Percentiles rank a stretch among this genome's conserved stretches.
phyloP scores from a whole-genome alignment of 1,140 invertebrate species.

The Habropoda laboriosa region DNA sequence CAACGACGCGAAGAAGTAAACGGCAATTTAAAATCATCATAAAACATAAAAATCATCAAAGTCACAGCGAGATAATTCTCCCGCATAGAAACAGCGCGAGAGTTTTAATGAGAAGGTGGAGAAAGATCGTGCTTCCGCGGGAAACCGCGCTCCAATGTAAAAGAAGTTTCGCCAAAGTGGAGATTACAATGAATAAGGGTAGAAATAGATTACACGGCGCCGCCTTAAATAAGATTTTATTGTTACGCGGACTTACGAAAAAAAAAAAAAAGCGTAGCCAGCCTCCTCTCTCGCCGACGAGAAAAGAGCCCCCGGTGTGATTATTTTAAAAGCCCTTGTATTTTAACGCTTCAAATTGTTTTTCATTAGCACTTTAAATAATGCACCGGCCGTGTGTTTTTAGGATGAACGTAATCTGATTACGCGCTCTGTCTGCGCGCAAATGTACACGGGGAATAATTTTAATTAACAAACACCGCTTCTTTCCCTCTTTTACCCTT shows the following conservation, averaged over 20 bases:
- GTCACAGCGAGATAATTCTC: no score
- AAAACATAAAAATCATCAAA: no score
- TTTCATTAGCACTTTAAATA: constrained; percentile 8
- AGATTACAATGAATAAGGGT: not conserved
- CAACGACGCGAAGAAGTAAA: no score
- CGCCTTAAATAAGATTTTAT: constrained; percentile 12
- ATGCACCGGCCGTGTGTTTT: no score
- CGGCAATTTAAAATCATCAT: no score
- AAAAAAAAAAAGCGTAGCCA: not conserved
- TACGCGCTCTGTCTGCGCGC: not conserved
- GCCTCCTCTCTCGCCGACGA: no score
- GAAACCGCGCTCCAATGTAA: not conserved
- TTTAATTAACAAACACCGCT: constrained; percentile 29
- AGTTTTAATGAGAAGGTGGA: not conserved
- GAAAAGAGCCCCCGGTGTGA: not conserved
- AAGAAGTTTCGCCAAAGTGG: not conserved
- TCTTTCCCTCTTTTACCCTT: not conserved
- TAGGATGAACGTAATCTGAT: not conserved
- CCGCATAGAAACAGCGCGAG: no score
- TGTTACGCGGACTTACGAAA: not conserved
- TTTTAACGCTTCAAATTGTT: constrained; percentile 24
- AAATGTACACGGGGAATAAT: not conserved
- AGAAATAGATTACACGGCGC: constrained; percentile 1
- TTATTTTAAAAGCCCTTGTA: constrained; percentile 22
- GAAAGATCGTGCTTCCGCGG: not conserved